These are phyloP conservation scores for Pollimyrus isidori DNA, from an alignment of 2,113 vertebrate species.

Conservation along the genomic window DNA sequence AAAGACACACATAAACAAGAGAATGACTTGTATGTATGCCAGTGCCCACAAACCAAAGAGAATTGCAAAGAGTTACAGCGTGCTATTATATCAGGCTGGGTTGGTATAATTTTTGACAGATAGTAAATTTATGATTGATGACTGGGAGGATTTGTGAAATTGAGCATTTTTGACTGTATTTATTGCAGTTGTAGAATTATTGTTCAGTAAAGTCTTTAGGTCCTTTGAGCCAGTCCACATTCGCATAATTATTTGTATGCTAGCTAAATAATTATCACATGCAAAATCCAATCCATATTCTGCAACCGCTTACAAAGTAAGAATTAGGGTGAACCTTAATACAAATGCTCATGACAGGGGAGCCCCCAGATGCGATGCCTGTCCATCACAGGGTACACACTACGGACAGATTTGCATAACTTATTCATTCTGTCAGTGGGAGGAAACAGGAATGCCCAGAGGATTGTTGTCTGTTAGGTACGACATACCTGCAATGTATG, in stretches of 20 bases:
- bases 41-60: neutral
- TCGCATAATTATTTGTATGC: neutral
- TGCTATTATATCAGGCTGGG: neutral
- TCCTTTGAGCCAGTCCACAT: neutral
- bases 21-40: neutral
- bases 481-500: neutral
- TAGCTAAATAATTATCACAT: neutral
- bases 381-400: neutral
- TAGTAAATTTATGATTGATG: neutral
- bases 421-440: neutral
- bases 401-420: neutral
- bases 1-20: neutral
- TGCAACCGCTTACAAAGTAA: neutral
- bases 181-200: neutral
- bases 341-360: neutral
- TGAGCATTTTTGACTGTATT: neutral
- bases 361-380: neutral
- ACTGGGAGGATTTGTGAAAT: neutral
- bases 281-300: neutral
- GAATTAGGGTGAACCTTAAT: neutral
- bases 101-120: neutral
- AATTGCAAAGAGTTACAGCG: neutral
- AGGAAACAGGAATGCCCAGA: neutral
- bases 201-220: neutral
- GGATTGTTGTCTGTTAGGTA: neutral